Conservation (phyloP, 2,888 invertebrate species). For the Cistogaster globosa region DNA sequence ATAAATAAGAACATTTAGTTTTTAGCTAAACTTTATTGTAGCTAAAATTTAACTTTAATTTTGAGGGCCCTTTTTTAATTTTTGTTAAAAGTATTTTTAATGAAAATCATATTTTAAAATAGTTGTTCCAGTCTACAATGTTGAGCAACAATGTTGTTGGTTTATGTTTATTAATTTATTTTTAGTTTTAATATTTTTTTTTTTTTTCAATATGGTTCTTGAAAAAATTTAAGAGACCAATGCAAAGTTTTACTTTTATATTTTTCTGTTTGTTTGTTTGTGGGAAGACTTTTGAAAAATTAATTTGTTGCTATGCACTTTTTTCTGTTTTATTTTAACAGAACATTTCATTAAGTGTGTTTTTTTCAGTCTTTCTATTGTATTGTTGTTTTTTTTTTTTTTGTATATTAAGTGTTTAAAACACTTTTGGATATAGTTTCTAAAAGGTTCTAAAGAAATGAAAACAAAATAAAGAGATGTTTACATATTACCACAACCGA, state of each 20-base stretch:
- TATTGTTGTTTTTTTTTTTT: conserved; percentile 20
- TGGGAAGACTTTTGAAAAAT: conserved; percentile 58
- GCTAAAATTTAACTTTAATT: conserved; percentile 10
- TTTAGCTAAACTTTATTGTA: conserved; percentile 54
- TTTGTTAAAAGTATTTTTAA: not conserved
- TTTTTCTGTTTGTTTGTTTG: conserved; percentile 30
- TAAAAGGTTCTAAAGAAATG: conserved; percentile 22
- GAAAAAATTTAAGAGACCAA: conserved; percentile 56
- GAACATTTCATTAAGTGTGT: conserved; percentile 38
- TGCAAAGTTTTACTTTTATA: conserved; percentile 63
- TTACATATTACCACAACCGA: not conserved
- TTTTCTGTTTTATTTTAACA: conserved; percentile 45
- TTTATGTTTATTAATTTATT: conserved; percentile 30
- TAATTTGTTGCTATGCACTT: conserved; percentile 60
- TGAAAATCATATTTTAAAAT: not conserved
- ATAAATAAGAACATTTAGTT: conserved; percentile 83
- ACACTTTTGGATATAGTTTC: conserved; percentile 34
- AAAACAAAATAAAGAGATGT: conserved; percentile 16
- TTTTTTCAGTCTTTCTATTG: conserved; percentile 64
- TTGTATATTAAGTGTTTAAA: conserved; percentile 40
- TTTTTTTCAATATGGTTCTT: conserved; percentile 36
- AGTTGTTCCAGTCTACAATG: not conserved
- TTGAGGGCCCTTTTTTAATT: not conserved
- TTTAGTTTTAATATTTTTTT: conserved; percentile 42
- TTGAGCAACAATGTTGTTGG: conserved; percentile 49